Evolutionary conservation across 2,888 invertebrate genomes (phyloP).

Genomic region (Erynnis tages): DNA sequence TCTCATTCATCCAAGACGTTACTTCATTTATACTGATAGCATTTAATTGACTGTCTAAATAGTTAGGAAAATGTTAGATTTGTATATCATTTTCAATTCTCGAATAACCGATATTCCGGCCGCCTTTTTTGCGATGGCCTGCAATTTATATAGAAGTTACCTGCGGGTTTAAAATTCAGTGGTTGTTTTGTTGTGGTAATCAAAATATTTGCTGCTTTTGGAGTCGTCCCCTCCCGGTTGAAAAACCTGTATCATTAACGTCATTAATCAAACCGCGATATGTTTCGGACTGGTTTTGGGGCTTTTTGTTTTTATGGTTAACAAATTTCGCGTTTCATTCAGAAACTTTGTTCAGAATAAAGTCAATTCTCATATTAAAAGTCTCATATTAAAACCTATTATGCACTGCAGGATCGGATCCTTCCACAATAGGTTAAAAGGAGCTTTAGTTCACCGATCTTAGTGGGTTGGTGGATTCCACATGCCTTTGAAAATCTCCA

Average conservation of each 20-base stretch:
- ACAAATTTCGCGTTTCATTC: slow-evolving; percentile 16
- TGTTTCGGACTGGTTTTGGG: slow-evolving; percentile 16
- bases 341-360: not conserved
- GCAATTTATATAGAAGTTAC: no score
- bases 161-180: not conserved
- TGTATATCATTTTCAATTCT: no score
- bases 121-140: no score
- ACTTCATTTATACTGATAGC: not conserved
- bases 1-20: slow-evolving; percentile 1
- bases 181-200: slow-evolving; percentile 9
- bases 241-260: slow-evolving; percentile 24
- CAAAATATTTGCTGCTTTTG: slow-evolving; percentile 13
- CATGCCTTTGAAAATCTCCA: no score
- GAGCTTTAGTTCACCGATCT: no score
- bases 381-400: no score
- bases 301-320: not conserved
- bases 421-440: no score
- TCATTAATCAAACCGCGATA: slow-evolving; percentile 21
- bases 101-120: no score
- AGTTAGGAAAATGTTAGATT: no score
- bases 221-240: slow-evolving; percentile 2
- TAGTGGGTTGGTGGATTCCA: no score
- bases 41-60: not conserved
- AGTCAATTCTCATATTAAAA: no score
- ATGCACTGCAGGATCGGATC: no score